Conservation (phyloP, 2,888 invertebrate species). For the Heliconius sara region DNA sequence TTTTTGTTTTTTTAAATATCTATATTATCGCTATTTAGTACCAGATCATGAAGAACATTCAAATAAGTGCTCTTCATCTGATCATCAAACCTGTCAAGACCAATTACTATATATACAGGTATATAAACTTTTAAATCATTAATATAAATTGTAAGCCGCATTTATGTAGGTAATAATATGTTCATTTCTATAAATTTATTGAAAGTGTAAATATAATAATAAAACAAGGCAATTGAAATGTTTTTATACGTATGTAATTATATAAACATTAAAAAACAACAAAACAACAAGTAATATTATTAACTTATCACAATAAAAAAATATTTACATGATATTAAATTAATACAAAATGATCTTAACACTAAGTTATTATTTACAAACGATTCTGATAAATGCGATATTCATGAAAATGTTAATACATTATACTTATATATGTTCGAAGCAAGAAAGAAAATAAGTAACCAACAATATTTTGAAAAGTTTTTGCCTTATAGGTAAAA, state of each 20-base stretch:
- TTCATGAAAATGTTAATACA: conserved; percentile 8
- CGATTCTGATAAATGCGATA: conserved; percentile 30
- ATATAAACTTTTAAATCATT: not conserved
- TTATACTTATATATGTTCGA: not conserved
- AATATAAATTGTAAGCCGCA: not conserved
- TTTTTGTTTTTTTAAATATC: no score
- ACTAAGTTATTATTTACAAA: conserved; percentile 25
- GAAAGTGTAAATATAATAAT: not conserved
- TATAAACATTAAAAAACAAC: conserved; percentile 30
- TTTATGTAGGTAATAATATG: not conserved
- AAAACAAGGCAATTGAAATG: not conserved
- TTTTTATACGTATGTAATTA: conserved; percentile 2
- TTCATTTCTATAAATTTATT: not conserved
- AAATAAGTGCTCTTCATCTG: not conserved
- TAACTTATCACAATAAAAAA: conserved; percentile 40
- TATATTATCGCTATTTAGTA: not conserved
- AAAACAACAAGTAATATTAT: conserved; percentile 27
- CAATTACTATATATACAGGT: not conserved
- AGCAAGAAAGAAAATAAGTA: not conserved
- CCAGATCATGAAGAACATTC: not conserved
- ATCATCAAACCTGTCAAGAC: not conserved
- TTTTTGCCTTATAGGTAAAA: not conserved
- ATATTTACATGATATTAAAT: conserved; percentile 32
- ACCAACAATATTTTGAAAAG: not conserved
- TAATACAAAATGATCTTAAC: not conserved